phyloP scores from a whole-genome alignment of 1,140 invertebrate genomes.

The Trachelipus rathkii region DNA sequence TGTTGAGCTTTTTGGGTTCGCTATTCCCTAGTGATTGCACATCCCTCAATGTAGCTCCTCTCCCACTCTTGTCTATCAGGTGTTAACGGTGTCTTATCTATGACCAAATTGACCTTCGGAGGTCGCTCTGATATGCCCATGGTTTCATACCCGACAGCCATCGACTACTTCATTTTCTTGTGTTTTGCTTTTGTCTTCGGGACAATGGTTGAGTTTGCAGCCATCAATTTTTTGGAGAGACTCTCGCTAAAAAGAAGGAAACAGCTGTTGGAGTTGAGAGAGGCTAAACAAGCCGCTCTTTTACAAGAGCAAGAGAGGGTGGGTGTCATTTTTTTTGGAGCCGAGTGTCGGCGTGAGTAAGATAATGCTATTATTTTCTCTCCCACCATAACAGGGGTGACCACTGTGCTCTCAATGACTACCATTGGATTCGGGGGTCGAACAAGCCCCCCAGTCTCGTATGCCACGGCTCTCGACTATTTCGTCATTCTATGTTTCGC shows the following conservation, averaged over 20 bases:
- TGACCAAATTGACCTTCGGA: slow-evolving; percentile 59
- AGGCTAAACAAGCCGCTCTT: slow-evolving; percentile 44
- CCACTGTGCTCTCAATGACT: slow-evolving; percentile 60
- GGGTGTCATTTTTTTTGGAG: neutral
- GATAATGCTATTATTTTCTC: neutral
- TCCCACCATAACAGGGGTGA: slow-evolving; percentile 53
- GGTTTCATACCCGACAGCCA: slow-evolving; percentile 58
- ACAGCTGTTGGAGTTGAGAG: slow-evolving; percentile 48
- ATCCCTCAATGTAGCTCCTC: neutral
- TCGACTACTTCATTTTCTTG: slow-evolving; percentile 60
- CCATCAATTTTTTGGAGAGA: slow-evolving; percentile 55
- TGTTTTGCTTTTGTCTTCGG: slow-evolving; percentile 60
- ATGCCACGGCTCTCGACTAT: slow-evolving; percentile 61
- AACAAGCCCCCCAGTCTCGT: slow-evolving; percentile 58
- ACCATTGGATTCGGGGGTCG: slow-evolving; percentile 59
- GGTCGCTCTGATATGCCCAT: slow-evolving; percentile 56
- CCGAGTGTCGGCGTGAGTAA: neutral
- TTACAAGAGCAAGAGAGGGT: neutral
- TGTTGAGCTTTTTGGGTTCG: neutral
- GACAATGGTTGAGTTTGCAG: slow-evolving; percentile 59
- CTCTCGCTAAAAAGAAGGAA: slow-evolving; percentile 54
- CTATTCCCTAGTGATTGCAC: neutral
- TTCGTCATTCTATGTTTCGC: slow-evolving; percentile 61
- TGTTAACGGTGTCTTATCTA: slow-evolving; percentile 59
- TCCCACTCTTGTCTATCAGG: slow-evolving; percentile 48